A percentile compares a stretch with the other conserved stretches of the same genome.
Conservation (phyloP, 2,797 vertebrate genomes). For the Epinephelus coioides region DNA sequence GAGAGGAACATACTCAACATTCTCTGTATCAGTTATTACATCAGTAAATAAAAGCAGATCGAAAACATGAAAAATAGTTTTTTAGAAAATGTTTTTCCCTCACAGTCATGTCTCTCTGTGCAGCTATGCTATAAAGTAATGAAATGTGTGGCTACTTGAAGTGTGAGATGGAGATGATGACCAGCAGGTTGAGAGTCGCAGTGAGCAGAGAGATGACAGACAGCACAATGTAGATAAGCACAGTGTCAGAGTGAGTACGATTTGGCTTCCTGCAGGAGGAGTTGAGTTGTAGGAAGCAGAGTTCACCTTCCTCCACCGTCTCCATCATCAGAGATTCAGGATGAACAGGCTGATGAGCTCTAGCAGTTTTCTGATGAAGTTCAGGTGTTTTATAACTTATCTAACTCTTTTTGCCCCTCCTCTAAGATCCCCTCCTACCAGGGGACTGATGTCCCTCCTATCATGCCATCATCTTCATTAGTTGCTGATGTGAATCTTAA, state of each 20-base stretch:
- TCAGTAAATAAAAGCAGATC: neutral
- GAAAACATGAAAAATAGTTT: neutral
- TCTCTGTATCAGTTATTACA: neutral
- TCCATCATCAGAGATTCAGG: neutral
- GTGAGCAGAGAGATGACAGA: slow-evolving; percentile 66
- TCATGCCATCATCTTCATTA: no score
- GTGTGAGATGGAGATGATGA: slow-evolving; percentile 82
- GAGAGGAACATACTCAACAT: neutral
- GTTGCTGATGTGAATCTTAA: no score
- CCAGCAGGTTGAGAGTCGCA: slow-evolving; percentile 77
- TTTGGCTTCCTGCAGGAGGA: slow-evolving; percentile 45
- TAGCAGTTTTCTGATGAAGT: no score
- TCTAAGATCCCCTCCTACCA: no score
- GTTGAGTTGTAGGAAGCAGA: slow-evolving; percentile 53
- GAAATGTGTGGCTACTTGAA: slow-evolving; percentile 57
- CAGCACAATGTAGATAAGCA: slow-evolving; percentile 23
- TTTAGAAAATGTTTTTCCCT: no score
- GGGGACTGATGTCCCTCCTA: no score
- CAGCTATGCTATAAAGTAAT: no score
- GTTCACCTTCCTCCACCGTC: neutral
- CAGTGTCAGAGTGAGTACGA: neutral
- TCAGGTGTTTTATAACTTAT: no score
- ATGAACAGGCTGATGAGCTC: no score
- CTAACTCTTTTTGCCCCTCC: no score
- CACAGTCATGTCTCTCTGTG: no score